Base-by-base conservation (phyloP, 2,888 invertebrate genomes). In the Folsomia manolachei region DNA sequence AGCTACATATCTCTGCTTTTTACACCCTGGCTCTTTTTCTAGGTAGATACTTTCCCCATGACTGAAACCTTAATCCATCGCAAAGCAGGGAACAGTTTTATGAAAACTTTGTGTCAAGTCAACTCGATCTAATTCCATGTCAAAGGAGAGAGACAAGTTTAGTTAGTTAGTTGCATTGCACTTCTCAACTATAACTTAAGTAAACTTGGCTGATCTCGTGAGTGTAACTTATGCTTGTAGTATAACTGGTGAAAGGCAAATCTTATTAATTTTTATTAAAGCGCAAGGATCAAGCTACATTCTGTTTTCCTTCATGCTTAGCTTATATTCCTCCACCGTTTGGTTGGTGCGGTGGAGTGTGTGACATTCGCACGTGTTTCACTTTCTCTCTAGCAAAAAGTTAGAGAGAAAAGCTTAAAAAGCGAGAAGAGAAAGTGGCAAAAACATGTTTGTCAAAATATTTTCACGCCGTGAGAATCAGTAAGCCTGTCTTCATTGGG, bases 261-360 rank as follows among this genome's bases (percentile, higher is more conserved):
- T 66, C 65, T 66, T 66, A 66, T 66, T 66, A 66, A 66, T 66
- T 66, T 66, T 66, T 66, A 66, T 66, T 66, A 66, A 66, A 66
- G 65, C 39, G 39, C 39, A 39, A 39, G 39, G 14, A 39, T 39
- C 39, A 39, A 39, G 39, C 39, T 39, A 14, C 7, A 14, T 14
- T 39, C 14, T 39, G 14, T 14, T 39, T 39, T 4, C 39, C 39
- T 14, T 39, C n/a, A n/a, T 39, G 39, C 39, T 39, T n/a, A n/a
- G n/a, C n/a, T n/a, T n/a, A n/a, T n/a, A n/a, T n/a, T 39, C 39
- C 39, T 39, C 39, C 39, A n/a, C 39, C 4, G 39, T 39, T 39
- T 14, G 39, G 39, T 39, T 39, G n/a, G n/a, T n/a, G n/a, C n/a
- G n/a, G n/a, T n/a, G n/a, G n/a, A n/a, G n/a, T 64, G 64, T 26